phyloP scores from a whole-genome alignment of 2,113 vertebrate species.

The Tyto alba region DNA sequence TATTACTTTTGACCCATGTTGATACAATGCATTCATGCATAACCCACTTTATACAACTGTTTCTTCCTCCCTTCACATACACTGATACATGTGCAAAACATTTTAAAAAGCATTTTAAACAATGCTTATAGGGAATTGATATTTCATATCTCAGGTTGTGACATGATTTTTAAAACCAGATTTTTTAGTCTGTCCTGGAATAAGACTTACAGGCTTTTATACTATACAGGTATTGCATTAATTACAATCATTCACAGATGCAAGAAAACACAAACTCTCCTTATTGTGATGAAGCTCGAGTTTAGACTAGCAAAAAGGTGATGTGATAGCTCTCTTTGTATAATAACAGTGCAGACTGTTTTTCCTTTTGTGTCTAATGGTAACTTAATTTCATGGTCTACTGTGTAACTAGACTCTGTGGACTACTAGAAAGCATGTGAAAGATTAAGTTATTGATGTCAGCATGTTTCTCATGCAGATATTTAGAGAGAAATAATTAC shows the following conservation, averaged over 20 bases:
- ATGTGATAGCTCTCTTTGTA: not conserved
- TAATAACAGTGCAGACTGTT: not conserved
- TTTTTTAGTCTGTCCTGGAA: not conserved
- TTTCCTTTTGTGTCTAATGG: not conserved
- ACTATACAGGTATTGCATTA: not conserved
- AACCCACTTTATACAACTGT: not conserved
- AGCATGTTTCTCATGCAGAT: not conserved
- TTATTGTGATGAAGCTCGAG: not conserved
- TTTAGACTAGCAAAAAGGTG: not conserved
- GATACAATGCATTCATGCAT: not conserved
- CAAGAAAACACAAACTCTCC: not conserved
- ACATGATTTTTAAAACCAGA: not conserved
- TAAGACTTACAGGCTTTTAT: not conserved
- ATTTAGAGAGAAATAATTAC: not conserved
- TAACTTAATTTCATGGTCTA: slow-evolving; percentile 37
- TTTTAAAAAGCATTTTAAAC: not conserved
- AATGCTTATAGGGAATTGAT: not conserved
- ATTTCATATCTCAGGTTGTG: not conserved
- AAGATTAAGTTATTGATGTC: not conserved
- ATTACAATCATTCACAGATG: not conserved
- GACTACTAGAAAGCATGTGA: not conserved
- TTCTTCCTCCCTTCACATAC: not conserved
- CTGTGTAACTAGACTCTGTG: not conserved
- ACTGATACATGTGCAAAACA: not conserved
- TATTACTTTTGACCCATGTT: not conserved